Evolutionary conservation across 2,113 vertebrate genomes (phyloP).

Genomic region (Genyomyrus donnyi): DNA sequence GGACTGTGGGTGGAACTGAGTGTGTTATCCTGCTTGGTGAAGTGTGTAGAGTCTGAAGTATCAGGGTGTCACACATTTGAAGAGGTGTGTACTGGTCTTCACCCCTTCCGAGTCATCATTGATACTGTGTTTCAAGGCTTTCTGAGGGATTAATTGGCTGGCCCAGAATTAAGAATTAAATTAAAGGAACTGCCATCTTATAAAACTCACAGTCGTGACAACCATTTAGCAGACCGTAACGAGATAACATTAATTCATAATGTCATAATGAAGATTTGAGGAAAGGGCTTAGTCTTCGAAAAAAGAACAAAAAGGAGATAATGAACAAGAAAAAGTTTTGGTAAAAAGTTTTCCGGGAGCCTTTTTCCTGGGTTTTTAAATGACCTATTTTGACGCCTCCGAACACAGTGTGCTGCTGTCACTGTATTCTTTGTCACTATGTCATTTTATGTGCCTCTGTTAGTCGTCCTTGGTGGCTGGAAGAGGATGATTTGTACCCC

Average conservation of each 20-base stretch:
- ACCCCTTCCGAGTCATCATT: not conserved
- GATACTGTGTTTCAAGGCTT: not conserved
- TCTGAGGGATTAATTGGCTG: not conserved
- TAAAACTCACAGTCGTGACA: not conserved
- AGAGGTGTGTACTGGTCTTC: not conserved
- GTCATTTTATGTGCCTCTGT: not conserved
- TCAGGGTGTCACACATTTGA: not conserved
- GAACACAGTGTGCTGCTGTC: not conserved
- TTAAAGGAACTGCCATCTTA: not conserved
- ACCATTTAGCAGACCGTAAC: not conserved
- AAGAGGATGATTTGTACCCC: not conserved
- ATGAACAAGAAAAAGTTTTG: not conserved
- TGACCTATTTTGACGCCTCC: not conserved
- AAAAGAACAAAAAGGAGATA: not conserved
- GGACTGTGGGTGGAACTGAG: not conserved
- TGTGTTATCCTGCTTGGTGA: not conserved
- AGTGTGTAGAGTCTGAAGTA: not conserved
- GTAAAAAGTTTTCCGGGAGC: not conserved
- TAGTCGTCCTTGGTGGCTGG: not conserved
- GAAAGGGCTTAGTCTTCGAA: not conserved
- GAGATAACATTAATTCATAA: not conserved
- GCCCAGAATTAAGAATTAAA: no score
- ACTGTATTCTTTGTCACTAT: not conserved
- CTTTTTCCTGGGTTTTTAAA: not conserved
- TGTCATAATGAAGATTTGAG: not conserved